Evolutionary conservation across 2,888 invertebrate genomes (phyloP), one percentile per base, ranked within the genome.

Genomic region (Mesorhabditis sp.): DNA sequence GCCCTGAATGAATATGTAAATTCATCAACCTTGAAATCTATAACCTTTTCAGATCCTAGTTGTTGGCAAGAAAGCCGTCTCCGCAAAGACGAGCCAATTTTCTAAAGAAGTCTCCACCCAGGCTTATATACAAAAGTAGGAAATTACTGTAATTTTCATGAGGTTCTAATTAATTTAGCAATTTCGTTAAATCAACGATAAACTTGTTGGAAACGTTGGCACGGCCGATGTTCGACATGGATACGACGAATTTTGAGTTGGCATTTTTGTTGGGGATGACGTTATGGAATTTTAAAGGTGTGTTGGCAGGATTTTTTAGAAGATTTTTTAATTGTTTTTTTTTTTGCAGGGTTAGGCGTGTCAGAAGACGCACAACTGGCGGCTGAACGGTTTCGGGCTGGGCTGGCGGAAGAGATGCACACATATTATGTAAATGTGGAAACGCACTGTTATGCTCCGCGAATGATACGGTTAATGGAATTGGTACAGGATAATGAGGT

Each of bases 211-310:
- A 50, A 2, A n/a, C 58, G 58, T 13, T 50, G 10, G 58, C 58
- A n/a, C 7, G 58, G 58, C 58, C 58, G 58, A 50, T 50, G 58
- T 50, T 50, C 58, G 58, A 50, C 58, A 50, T 50, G 58, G 7
- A n/a, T n/a, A n/a, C 58, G 10, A 50, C 58, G 2, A 10, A 50
- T 50, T 13, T 50, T 10, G 58, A 50, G n/a, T 50, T 50, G 58
- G 58, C 58, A 13, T 50, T 50, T 50, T n/a, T 50, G 58, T 50
- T 50, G 58, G 58, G 58, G 58, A 50, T 50, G 58, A 50, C 58
- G 58, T n/a, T 50, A 13, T 50, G 58, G 58, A n/a, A 50, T 50
- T 50, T 50, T 10, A 50, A 50, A 50, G 58, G 58, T 50, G 58
- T n/a, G 28, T 28, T 28, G 2, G 28, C 28, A 28, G 28, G 28